A percentile compares a stretch with the other conserved stretches of the same genome.
Conservation (phyloP, 2,113 vertebrate species). For the Sialia sialis region DNA sequence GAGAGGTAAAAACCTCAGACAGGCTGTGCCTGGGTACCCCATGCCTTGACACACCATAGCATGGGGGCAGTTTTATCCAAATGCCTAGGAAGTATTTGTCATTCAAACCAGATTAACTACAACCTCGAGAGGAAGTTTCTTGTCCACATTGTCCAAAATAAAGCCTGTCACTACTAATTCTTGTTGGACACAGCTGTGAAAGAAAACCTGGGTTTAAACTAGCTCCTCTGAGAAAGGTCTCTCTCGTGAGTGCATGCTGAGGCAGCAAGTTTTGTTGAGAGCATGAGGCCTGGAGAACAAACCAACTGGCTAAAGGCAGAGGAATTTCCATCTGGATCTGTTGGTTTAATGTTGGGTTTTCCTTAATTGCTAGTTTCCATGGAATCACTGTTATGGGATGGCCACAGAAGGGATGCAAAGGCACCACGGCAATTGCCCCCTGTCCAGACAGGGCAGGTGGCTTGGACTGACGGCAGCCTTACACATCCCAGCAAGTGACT, state of each 20-base stretch:
- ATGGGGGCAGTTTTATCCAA: background rate
- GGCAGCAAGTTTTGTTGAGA: background rate
- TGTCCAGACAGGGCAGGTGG: background rate
- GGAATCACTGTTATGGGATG: background rate
- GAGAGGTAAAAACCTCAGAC: background rate
- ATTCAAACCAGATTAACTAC: background rate
- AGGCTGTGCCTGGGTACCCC: background rate
- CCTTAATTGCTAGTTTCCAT: background rate
- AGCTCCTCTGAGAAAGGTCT: background rate
- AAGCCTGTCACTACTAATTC: background rate
- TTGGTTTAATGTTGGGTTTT: background rate
- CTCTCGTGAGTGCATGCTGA: background rate
- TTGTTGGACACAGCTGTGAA: background rate
- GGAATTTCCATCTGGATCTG: background rate
- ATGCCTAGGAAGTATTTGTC: background rate
- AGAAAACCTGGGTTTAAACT: background rate
- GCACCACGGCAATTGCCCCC: background rate
- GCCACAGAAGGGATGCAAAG: background rate
- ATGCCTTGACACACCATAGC: fast-evolving
- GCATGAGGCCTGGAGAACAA: background rate
- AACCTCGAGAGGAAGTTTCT: background rate
- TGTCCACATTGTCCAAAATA: background rate
- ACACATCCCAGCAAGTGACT: background rate
- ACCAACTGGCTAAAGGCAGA: background rate
- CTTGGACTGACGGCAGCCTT: background rate